These are phyloP conservation scores for Lates japonicus DNA, from an alignment of 2,797 vertebrate genomes.

Conservation along the genomic window DNA sequence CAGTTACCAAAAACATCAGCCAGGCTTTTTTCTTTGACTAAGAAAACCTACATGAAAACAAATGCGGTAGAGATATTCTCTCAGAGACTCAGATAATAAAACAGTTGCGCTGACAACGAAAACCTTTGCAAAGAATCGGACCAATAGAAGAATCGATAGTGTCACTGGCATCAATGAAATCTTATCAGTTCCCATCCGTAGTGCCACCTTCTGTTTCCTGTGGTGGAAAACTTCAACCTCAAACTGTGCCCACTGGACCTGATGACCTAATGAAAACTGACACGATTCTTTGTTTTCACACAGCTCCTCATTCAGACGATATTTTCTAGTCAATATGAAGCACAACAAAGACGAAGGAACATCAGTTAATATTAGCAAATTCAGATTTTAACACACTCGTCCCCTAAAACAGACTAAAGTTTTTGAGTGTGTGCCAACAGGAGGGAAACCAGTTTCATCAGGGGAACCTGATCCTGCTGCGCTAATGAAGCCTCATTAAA, in stretches of 20 bases:
- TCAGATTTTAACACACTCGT: neutral
- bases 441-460: neutral
- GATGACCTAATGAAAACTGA: neutral
- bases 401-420: neutral
- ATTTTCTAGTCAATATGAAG: neutral
- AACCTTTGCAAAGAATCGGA: too few species aligned
- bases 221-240: neutral
- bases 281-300: neutral
- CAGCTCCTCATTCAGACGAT: neutral
- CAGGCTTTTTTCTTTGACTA: too few species aligned
- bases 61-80: too few species aligned
- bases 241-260: too few species aligned
- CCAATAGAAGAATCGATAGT: too few species aligned
- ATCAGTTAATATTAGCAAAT: neutral
- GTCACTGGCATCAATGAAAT: too few species aligned
- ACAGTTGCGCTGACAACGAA: too few species aligned
- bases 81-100: too few species aligned
- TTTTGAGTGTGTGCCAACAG: neutral
- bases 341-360: neutral
- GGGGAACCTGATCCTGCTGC: slow-evolving; percentile 27
- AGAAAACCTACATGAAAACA: too few species aligned
- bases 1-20: too few species aligned
- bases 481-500: slow-evolving; percentile 23
- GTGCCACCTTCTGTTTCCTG: neutral
- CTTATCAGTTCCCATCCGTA: too few species aligned